Evolutionary conservation across 2,113 vertebrate genomes (phyloP).

Genomic region (Gnathonemus echidnorhynchus): DNA sequence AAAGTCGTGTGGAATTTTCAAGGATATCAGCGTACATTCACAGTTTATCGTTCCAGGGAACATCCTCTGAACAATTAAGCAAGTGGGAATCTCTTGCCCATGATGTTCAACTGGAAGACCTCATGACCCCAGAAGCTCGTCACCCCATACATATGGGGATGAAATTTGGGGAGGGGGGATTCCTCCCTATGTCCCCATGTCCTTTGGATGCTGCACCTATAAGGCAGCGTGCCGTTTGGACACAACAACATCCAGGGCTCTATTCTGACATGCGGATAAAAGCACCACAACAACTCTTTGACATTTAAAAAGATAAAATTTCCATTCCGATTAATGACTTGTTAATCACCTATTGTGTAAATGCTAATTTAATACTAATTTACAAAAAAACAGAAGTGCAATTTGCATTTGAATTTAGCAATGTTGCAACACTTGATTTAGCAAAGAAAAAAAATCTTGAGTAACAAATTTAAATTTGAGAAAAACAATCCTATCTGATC

Average conservation of each 20-base stretch:
- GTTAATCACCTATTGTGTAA: not conserved
- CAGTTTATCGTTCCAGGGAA: not conserved
- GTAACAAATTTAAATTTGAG: constrained; percentile 3
- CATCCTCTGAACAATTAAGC: not conserved
- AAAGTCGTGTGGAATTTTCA: not conserved
- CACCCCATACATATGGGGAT: not conserved
- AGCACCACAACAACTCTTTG: not conserved
- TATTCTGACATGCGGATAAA: not conserved
- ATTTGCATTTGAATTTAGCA: constrained; percentile 8
- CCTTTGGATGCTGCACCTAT: not conserved
- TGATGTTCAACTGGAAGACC: not conserved
- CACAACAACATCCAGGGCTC: not conserved
- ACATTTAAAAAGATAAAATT: constrained; percentile 1
- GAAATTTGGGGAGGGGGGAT: not conserved
- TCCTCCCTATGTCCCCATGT: not conserved
- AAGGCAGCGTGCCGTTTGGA: not conserved
- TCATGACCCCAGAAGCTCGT: not conserved
- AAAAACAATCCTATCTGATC: not conserved
- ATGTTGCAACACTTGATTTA: not conserved
- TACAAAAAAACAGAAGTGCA: not conserved
- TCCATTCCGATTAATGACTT: not conserved
- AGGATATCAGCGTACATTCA: not conserved
- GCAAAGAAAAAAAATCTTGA: not conserved
- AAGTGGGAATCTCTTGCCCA: not conserved
- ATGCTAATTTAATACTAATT: constrained; percentile 2